Conservation (phyloP, 2,888 invertebrate species). For the Brenthis ino region DNA sequence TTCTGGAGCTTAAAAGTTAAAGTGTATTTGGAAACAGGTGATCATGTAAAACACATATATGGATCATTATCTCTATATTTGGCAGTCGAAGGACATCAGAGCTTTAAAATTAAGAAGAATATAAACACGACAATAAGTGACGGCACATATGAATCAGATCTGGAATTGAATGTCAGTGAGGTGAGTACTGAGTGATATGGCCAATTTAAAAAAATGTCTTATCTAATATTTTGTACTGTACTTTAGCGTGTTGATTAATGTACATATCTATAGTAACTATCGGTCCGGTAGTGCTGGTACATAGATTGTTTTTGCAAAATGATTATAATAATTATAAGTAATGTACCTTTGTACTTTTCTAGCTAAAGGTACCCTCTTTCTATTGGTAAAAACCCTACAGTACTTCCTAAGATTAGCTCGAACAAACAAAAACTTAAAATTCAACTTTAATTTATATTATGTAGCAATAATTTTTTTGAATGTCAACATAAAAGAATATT, state of each 20-base stretch:
- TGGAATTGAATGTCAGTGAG: slow-evolving; percentile 61
- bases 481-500: not conserved
- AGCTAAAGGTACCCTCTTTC: too few species aligned
- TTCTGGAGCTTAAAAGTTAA: slow-evolving; percentile 59
- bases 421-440: too few species aligned
- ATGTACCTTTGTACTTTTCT: too few species aligned
- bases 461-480: too few species aligned
- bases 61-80: slow-evolving; percentile 60
- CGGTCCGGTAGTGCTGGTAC: too few species aligned
- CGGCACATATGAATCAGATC: slow-evolving; percentile 57
- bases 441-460: too few species aligned
- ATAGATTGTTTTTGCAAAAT: not conserved
- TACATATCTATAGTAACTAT: not conserved
- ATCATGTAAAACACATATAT: slow-evolving; percentile 45
- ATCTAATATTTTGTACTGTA: too few species aligned
- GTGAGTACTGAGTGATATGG: slow-evolving; percentile 47
- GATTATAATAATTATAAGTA: not conserved
- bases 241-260: too few species aligned
- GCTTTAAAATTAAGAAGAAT: slow-evolving; percentile 50
- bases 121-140: slow-evolving; percentile 51
- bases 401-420: too few species aligned
- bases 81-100: slow-evolving; percentile 58
- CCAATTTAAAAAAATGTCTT: not conserved
- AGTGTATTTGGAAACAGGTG: slow-evolving; percentile 60
- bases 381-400: too few species aligned